These are phyloP conservation scores for Seriola aureovittata DNA, from an alignment of 2,113 vertebrate species.

Conservation along the genomic window DNA sequence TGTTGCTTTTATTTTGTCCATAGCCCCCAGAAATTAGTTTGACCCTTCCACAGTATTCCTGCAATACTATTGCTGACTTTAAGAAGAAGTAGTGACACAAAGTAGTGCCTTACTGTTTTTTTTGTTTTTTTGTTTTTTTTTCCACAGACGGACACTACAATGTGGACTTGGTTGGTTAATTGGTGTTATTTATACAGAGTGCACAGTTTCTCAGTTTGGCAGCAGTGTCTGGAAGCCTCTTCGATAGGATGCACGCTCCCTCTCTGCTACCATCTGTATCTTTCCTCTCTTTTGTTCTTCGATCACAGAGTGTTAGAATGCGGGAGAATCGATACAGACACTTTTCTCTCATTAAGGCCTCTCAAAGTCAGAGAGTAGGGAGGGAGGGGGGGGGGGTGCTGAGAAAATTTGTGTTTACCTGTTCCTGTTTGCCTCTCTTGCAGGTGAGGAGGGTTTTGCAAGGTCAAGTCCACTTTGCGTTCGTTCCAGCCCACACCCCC, in stretches of 20 bases:
- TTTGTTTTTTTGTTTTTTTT: background rate
- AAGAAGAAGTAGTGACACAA: background rate
- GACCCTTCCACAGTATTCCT: no score
- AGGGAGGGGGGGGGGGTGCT: background rate
- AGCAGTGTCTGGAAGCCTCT: slow-evolving; percentile 35
- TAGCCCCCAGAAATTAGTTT: background rate
- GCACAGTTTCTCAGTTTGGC: slow-evolving; percentile 7
- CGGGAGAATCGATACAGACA: slow-evolving; percentile 59
- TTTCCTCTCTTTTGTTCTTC: slow-evolving; percentile 56
- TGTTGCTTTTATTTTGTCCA: background rate
- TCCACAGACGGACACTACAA: background rate
- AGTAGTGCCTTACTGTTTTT: background rate
- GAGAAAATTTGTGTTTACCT: slow-evolving; percentile 29
- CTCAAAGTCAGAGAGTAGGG: slow-evolving; percentile 45
- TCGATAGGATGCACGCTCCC: slow-evolving; percentile 9
- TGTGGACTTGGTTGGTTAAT: background rate
- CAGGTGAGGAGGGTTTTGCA: background rate
- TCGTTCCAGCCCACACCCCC: background rate
- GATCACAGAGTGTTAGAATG: slow-evolving; percentile 51
- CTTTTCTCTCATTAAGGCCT: slow-evolving; percentile 68
- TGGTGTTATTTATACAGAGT: slow-evolving; percentile 9
- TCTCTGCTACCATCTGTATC: background rate
- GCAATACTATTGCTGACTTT: background rate
- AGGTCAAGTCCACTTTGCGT: background rate
- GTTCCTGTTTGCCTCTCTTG: background rate